Percentiles rank a stretch among this genome's conserved stretches.
Evolutionary conservation across 1,140 invertebrate species (phyloP).

Genomic region (Dysdera silvatica): DNA sequence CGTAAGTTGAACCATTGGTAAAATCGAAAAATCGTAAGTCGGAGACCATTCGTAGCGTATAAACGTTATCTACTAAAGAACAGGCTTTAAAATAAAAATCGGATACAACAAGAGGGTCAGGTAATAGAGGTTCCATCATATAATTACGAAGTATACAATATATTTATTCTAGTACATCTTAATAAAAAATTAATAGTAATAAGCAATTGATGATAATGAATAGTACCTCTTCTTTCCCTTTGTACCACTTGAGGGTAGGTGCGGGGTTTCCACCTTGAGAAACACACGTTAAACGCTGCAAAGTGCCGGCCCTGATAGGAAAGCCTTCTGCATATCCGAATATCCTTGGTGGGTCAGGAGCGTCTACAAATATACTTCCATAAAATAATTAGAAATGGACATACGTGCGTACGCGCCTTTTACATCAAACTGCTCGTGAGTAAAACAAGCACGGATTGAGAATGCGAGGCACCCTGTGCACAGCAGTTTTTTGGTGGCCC

Average conservation of each 20-base stretch:
- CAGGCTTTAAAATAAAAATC: too few relatives aligned
- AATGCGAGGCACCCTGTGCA: too few relatives aligned
- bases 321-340: conserved; percentile 75
- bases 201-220: neutral
- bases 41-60: too few relatives aligned
- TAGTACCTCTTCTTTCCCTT: conserved; percentile 21
- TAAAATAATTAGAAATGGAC: neutral
- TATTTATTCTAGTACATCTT: conserved; percentile 36
- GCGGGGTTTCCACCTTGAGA: conserved; percentile 88
- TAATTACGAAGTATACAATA: neutral
- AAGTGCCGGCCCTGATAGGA: conserved; percentile 70
- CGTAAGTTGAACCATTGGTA: too few relatives aligned
- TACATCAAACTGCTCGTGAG: neutral
- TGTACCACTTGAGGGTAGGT: conserved; percentile 56
- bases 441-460: too few relatives aligned
- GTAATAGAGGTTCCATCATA: neutral
- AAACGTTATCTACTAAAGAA: too few relatives aligned
- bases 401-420: neutral
- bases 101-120: neutral
- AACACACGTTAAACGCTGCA: conserved; percentile 79
- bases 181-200: neutral
- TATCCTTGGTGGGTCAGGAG: conserved; percentile 81
- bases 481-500: too few relatives aligned
- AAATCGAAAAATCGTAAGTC: too few relatives aligned
- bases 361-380: conserved; percentile 57